Base-by-base conservation (phyloP, 2,888 invertebrate genomes). In the Mellilla xanthometata region DNA sequence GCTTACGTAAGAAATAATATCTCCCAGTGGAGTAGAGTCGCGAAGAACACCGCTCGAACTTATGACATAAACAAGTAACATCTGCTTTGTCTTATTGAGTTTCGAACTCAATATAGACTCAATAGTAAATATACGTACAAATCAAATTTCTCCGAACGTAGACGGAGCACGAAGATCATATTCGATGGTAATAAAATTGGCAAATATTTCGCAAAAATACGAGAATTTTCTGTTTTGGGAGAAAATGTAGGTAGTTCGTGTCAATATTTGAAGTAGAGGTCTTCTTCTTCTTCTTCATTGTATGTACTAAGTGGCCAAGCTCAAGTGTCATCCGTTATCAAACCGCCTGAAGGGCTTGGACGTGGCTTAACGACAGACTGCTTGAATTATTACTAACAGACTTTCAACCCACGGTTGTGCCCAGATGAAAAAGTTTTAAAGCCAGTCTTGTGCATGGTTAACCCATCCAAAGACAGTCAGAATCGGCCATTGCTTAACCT, bases 61-160 rank as follows among this genome's bases (percentile, higher is more conserved):
- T 73, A 76, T 68, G 77, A 76, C 71, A 72, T 72, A 74, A 74
- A 78, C 81, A 77, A 76, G 81, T 72, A 78, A 79, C 81, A 81
- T 79, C 78, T 77, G 81, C 73, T 76, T 72, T 79, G 78, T 24
- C 24, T 24, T 81, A 81, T 82, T 75, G 77, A 78, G 74, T 79
- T 81, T 58, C 58, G 72, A 81, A 82, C 81, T 80, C 80, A 82
- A 82, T 81, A 83, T 76, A 81, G 76, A 81, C 68, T 61, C 76
- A 64, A 75, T 74, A 68, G 68, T 65, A 65, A 68, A 69, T 68
- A 65, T 62, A 62, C 57, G 60, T 60, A 62, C 60, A 66, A 68
- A 70, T 68, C 67, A 67, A 62, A 71, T 69, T 62, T 60, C 57
- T 41, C 39, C 54, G 56, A 49, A 53, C 53, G 7, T 24, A 4